Evolutionary conservation across 2,888 invertebrate genomes (phyloP).

Genomic region (Erebia aethiops): DNA sequence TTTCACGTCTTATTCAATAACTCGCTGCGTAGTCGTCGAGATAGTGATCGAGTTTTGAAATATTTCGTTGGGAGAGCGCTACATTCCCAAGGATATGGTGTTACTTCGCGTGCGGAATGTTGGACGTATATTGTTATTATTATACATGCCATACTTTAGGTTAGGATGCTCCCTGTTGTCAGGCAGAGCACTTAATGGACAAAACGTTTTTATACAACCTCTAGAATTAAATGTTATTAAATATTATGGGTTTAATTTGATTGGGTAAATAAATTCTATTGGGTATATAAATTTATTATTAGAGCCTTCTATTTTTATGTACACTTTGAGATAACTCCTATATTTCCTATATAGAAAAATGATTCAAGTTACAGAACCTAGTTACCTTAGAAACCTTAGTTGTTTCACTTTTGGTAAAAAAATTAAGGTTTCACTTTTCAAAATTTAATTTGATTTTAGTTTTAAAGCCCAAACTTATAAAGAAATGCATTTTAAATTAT

Average conservation of each 20-base stretch:
- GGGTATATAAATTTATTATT: no score
- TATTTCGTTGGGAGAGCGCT: conserved; percentile 75
- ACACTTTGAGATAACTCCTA: no score
- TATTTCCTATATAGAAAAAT: no score
- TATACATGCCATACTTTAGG: conserved; percentile 30
- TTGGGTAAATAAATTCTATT: no score
- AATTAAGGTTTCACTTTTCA: no score
- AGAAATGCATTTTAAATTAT: no score
- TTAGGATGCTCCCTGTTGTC: conserved; percentile 34
- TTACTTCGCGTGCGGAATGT: conserved; percentile 81
- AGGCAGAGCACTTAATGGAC: neutral
- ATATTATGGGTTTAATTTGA: neutral
- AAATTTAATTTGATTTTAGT: no score
- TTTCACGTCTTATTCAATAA: conserved; percentile 83
- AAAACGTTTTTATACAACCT: neutral
- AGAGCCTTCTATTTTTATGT: no score
- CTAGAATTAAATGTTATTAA: neutral
- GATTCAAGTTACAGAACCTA: no score
- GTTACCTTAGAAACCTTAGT: no score
- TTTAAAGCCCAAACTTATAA: no score
- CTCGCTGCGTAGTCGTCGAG: conserved; percentile 76
- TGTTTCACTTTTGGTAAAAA: no score
- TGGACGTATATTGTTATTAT: conserved; percentile 48
- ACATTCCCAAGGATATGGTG: conserved; percentile 82
- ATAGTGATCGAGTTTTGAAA: conserved; percentile 81